Conservation (phyloP, 2,797 vertebrate species). For the Cyclura pinguis region DNA sequence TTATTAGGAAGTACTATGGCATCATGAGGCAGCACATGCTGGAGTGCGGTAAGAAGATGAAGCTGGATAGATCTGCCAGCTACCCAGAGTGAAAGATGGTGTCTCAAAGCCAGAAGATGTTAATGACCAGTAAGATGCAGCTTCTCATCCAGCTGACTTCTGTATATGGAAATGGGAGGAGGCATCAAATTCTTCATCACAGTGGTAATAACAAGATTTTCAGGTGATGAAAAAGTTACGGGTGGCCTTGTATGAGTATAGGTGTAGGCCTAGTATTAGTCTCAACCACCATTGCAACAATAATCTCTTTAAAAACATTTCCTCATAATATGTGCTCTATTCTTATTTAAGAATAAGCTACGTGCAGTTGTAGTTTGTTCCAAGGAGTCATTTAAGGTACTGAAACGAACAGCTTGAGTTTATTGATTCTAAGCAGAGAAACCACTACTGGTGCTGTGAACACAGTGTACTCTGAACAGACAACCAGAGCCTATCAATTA, state of each 20-base stretch:
- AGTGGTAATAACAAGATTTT: neutral
- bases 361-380: conserved; percentile 1
- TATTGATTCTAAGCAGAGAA: conserved; percentile 24
- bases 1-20: neutral
- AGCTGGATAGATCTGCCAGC: neutral
- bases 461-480: conserved; percentile 29
- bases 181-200: too few relatives aligned
- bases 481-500: neutral
- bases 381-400: conserved; percentile 27
- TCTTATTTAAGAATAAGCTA: neutral
- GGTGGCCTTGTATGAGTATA: neutral
- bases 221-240: neutral
- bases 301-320: conserved; percentile 24
- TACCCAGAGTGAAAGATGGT: neutral
- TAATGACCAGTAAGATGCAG: neutral
- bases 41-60: neutral
- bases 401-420: conserved; percentile 45
- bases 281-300: neutral
- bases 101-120: neutral
- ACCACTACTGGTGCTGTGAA: conserved; percentile 20
- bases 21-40: neutral
- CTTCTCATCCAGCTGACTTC: neutral
- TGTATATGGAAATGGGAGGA: neutral
- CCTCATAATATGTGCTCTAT: neutral
- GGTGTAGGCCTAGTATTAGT: neutral